A percentile compares a stretch with the other conserved stretches of the same genome.
Evolutionary conservation across 2,888 invertebrate species (phyloP).

Genomic region (Andrena haemorrhoa): DNA sequence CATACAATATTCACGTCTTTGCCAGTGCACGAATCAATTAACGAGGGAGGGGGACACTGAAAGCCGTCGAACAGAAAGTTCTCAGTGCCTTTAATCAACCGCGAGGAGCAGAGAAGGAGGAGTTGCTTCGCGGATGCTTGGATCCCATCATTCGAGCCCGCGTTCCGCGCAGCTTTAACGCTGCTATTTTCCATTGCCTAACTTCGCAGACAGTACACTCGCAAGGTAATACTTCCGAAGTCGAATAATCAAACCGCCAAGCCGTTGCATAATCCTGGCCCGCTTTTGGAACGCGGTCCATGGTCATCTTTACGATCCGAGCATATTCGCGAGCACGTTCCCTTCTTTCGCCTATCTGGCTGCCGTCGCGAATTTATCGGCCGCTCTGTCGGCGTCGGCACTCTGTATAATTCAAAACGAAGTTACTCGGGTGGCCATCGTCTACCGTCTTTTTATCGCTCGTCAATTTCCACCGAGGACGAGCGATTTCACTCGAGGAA

Average conservation of each 20-base stretch:
- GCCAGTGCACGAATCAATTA: slow-evolving; percentile 41
- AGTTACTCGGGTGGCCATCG: not conserved
- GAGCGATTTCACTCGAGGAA: not conserved
- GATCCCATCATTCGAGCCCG: not conserved
- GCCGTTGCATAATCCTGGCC: slow-evolving; percentile 16
- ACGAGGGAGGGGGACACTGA: slow-evolving; percentile 4
- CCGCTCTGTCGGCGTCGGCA: not conserved
- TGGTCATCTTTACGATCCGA: not conserved
- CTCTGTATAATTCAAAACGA: not conserved
- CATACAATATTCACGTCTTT: slow-evolving; percentile 28
- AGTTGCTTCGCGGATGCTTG: slow-evolving; percentile 13
- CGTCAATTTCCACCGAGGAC: not conserved
- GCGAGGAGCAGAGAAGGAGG: slow-evolving; percentile 3
- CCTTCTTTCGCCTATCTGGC: too few relatives aligned
- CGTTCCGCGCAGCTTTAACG: slow-evolving; percentile 14
- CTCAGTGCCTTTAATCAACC: slow-evolving; percentile 39
- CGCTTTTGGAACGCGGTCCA: slow-evolving; percentile 2
- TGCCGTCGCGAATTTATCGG: not conserved
- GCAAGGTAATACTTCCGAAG: slow-evolving; percentile 8
- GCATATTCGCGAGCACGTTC: not conserved
- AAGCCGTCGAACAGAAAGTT: slow-evolving; percentile 19
- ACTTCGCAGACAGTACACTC: slow-evolving; percentile 18
- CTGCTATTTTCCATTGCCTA: slow-evolving; percentile 37
- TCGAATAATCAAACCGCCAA: not conserved
- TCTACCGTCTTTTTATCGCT: not conserved